Evolutionary conservation across 2,797 vertebrate genomes (phyloP).

Genomic region (Melanogrammus aeglefinus): DNA sequence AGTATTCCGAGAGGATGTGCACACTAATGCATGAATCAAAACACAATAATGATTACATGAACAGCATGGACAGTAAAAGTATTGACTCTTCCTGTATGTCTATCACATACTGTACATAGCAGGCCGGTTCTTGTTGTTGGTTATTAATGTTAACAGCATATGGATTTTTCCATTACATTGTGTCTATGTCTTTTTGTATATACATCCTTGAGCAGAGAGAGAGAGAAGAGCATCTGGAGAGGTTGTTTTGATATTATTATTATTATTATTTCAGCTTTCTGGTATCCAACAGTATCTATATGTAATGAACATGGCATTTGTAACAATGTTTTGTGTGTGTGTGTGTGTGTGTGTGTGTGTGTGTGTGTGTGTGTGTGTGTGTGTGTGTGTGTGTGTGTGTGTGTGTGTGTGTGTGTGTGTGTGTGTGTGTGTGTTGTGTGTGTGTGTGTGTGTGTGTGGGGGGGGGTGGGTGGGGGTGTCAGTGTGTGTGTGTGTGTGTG

Average conservation of each 20-base stretch:
- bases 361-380: not conserved
- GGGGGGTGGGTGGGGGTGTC: not conserved
- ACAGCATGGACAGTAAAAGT: conserved; percentile 22
- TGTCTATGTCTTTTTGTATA: not conserved
- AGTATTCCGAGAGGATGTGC: conserved; percentile 1
- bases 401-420: not conserved
- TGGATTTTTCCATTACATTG: not conserved
- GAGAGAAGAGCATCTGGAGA: not conserved
- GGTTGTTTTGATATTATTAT: conserved; percentile 3
- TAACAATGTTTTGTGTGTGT: not conserved
- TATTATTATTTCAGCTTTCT: conserved; percentile 7
- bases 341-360: not conserved
- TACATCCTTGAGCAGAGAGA: conserved; percentile 5
- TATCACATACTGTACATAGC: not conserved
- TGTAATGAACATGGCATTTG: not conserved
- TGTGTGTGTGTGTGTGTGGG: not conserved
- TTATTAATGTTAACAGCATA: not conserved
- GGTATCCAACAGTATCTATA: not conserved
- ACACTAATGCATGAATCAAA: conserved; percentile 32
- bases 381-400: conserved; percentile 7
- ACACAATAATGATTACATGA: conserved; percentile 21
- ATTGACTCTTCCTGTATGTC: conserved; percentile 17
- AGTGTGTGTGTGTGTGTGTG: conserved; percentile 7
- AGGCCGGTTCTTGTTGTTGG: not conserved
- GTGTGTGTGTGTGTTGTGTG: conserved; percentile 8